phyloP scores from a whole-genome alignment of 2,113 vertebrate genomes.

The Ailuropoda melanoleuca region DNA sequence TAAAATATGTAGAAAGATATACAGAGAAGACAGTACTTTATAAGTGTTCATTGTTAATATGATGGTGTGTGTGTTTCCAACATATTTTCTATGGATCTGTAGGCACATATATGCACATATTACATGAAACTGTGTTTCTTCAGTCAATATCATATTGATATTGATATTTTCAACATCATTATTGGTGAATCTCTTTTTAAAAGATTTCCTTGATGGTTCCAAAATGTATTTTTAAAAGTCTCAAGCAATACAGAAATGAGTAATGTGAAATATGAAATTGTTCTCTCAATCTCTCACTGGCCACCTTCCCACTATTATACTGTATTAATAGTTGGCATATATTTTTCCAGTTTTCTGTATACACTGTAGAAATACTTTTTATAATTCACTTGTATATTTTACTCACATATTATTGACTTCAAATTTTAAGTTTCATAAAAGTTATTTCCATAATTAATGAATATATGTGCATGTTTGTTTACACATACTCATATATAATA shows the following conservation, averaged over 20 bases:
- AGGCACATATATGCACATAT: background rate
- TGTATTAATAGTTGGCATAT: background rate
- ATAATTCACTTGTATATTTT: background rate
- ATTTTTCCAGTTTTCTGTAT: background rate
- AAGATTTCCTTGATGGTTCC: background rate
- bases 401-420: background rate
- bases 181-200: background rate
- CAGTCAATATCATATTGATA: background rate
- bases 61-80: background rate
- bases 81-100: background rate
- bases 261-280: background rate
- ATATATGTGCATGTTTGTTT: background rate
- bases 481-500: background rate
- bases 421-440: background rate
- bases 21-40: background rate
- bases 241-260: background rate
- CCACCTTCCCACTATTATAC: background rate
- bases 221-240: background rate
- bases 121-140: background rate
- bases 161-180: background rate
- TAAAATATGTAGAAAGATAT: background rate
- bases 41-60: background rate
- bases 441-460: background rate
- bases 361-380: background rate
- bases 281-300: background rate